Evolutionary conservation across 2,113 vertebrate genomes (phyloP).

Genomic region (Otocyon megalotis): DNA sequence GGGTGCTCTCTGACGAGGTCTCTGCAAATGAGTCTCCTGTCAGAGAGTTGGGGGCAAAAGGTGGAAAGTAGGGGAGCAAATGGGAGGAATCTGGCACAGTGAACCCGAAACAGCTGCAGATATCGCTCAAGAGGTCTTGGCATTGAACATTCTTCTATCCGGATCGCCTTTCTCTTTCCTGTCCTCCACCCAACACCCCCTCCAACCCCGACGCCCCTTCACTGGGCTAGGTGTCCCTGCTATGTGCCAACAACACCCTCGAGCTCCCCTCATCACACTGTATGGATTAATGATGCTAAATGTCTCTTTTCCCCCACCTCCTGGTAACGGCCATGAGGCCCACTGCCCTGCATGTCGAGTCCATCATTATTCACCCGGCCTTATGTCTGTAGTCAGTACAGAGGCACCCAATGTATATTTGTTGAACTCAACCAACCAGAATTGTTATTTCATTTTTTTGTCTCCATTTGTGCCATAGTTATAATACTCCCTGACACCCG

Average conservation of each 20-base stretch:
- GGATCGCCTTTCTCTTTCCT: neutral
- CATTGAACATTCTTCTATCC: neutral
- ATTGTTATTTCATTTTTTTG: constrained; percentile 7
- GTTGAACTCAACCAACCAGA: neutral
- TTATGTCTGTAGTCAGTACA: neutral
- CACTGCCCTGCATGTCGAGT: neutral
- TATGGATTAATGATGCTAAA: neutral
- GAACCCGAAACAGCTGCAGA: neutral
- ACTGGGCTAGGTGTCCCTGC: neutral
- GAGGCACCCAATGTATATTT: neutral
- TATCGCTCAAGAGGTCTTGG: too few species aligned
- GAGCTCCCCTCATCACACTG: neutral
- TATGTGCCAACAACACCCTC: neutral
- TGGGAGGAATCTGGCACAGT: neutral
- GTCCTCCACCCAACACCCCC: neutral
- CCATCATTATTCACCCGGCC: neutral
- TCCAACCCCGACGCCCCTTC: neutral
- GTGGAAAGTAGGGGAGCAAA: neutral
- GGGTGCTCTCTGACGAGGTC: neutral
- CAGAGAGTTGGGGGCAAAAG: neutral
- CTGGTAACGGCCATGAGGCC: neutral
- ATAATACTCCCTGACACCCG: neutral
- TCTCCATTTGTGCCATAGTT: neutral
- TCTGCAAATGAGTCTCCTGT: neutral
- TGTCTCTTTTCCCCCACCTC: neutral